phyloP scores from a whole-genome alignment of 1,140 invertebrate genomes.

The Tetramorium parvispinum region DNA sequence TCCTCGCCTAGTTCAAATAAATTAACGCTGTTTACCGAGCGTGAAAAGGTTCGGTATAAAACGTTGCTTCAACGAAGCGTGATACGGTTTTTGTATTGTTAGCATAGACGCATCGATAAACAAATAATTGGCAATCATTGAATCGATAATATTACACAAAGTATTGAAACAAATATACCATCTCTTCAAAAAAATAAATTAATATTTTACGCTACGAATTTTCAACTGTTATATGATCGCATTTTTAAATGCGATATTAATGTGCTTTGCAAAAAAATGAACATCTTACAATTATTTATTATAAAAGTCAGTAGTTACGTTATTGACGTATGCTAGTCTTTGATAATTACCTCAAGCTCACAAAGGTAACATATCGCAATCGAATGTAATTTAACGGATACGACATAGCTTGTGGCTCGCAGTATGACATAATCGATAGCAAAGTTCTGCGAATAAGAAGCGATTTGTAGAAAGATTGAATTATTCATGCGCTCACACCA shows the following conservation, averaged over 20 bases:
- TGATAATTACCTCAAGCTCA: background rate
- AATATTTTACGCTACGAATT: background rate
- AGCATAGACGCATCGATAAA: background rate
- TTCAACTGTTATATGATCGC: background rate
- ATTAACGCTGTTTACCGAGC: slow-evolving; percentile 57
- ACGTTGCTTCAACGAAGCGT: slow-evolving; percentile 3
- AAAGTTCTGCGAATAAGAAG: slow-evolving; percentile 44
- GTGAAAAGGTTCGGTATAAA: slow-evolving; percentile 27
- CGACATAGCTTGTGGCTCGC: slow-evolving; percentile 3
- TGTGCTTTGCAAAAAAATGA: background rate
- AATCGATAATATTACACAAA: background rate
- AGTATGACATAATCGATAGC: slow-evolving; percentile 42
- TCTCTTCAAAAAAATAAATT: background rate
- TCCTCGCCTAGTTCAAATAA: slow-evolving; percentile 35
- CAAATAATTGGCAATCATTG: background rate
- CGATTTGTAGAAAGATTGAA: slow-evolving; percentile 45
- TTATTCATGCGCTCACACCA: slow-evolving; percentile 42
- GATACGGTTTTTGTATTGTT: background rate
- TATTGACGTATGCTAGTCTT: background rate
- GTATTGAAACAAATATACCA: background rate
- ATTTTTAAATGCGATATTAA: background rate
- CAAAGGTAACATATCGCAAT: background rate
- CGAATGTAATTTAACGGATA: slow-evolving; percentile 24
- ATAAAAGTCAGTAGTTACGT: background rate
- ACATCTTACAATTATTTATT: background rate